phyloP scores from a whole-genome alignment of 2,113 vertebrate genomes.

The Lagenorhynchus albirostris region DNA sequence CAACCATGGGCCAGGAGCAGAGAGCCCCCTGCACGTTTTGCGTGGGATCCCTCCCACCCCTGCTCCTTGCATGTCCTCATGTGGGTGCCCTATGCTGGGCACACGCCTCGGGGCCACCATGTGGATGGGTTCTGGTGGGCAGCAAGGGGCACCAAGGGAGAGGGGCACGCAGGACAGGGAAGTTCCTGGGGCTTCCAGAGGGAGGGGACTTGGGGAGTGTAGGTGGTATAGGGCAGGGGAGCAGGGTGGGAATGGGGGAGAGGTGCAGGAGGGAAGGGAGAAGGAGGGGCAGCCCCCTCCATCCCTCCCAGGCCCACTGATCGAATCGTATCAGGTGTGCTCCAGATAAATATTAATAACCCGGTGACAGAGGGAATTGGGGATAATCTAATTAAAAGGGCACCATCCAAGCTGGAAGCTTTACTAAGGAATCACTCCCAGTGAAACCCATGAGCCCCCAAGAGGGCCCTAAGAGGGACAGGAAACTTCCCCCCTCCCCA shows the following conservation, averaged over 20 bases:
- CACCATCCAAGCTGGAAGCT: neutral
- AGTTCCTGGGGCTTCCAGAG: no score
- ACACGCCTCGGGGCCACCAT: neutral
- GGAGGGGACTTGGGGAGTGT: neutral
- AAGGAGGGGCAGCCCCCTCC: neutral
- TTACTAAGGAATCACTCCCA: accelerated
- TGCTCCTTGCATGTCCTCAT: accelerated
- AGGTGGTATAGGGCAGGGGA: accelerated
- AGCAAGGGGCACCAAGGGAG: no score
- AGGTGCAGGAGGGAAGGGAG: neutral
- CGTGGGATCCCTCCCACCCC: accelerated
- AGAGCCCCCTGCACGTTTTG: accelerated
- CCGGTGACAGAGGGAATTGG: neutral
- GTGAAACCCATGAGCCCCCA: neutral
- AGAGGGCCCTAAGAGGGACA: neutral
- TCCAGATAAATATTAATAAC: neutral
- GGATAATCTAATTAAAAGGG: neutral
- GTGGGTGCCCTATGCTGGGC: accelerated
- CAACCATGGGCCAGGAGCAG: accelerated
- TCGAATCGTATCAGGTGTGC: neutral
- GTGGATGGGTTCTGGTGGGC: no score
- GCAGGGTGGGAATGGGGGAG: accelerated
- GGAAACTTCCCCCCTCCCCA: accelerated
- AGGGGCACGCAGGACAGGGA: neutral
- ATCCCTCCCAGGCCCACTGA: neutral